These are phyloP conservation scores for Pampusana beccarii DNA, from an alignment of 2,113 vertebrate species.

Conservation along the genomic window DNA sequence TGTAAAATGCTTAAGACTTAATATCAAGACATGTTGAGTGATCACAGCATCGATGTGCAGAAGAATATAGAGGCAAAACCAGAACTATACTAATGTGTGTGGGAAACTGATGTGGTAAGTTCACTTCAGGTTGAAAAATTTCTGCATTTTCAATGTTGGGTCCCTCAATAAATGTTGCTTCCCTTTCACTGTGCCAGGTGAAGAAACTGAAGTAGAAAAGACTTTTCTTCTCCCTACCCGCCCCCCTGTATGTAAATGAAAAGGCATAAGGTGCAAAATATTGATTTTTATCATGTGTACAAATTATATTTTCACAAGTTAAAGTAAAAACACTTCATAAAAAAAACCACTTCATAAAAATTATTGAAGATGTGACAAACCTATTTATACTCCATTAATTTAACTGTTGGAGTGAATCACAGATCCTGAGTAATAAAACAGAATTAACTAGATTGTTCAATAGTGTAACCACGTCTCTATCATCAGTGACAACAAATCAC, in stretches of 20 bases:
- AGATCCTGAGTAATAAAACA: constrained; percentile 57
- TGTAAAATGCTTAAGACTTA: background rate
- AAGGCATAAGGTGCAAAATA: constrained; percentile 13
- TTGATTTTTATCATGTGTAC: constrained; percentile 42
- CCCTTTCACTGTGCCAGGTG: background rate
- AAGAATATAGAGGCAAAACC: background rate
- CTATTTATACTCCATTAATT: constrained; percentile 66
- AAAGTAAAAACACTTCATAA: constrained; percentile 57
- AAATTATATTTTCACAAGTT: constrained; percentile 60
- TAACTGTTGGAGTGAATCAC: constrained; percentile 51
- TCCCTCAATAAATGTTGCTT: background rate
- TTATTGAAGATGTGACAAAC: constrained; percentile 65
- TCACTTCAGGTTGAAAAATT: background rate
- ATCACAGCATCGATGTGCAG: background rate
- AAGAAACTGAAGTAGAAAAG: constrained; percentile 20
- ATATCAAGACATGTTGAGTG: background rate
- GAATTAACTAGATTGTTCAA: constrained; percentile 52
- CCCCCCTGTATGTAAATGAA: constrained; percentile 30
- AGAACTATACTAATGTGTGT: background rate
- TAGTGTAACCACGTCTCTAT: constrained; percentile 47
- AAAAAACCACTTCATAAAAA: constrained; percentile 63
- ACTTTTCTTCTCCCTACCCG: background rate
- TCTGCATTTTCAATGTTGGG: background rate
- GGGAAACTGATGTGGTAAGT: background rate
- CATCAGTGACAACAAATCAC: constrained; percentile 26